These are phyloP conservation scores for Rhinopithecus roxellana DNA, from an alignment of 2,113 vertebrate species.

Conservation along the genomic window DNA sequence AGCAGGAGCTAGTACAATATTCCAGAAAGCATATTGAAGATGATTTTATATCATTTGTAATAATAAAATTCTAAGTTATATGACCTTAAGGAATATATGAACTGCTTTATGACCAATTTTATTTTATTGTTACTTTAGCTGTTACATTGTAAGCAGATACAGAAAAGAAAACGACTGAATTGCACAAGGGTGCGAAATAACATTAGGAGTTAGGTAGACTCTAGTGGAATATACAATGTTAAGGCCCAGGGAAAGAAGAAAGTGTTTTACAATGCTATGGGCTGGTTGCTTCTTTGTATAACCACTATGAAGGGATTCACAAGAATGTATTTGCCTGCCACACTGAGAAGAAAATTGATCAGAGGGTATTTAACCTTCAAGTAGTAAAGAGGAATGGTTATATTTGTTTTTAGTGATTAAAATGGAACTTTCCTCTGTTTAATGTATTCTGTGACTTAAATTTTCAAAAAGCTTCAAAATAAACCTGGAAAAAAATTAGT, in stretches of 20 bases:
- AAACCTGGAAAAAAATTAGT: background rate
- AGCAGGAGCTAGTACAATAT: background rate
- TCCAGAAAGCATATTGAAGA: background rate
- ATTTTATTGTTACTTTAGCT: background rate
- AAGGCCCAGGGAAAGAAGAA: background rate
- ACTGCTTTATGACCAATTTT: background rate
- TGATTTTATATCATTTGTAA: background rate
- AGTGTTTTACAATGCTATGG: background rate
- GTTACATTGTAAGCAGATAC: background rate
- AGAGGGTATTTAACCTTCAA: background rate
- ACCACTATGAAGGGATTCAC: background rate
- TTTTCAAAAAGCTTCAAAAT: constrained; percentile 7
- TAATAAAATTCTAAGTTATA: constrained; percentile 4
- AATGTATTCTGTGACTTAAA: constrained; percentile 23
- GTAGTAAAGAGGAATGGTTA: background rate
- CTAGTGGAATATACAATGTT: background rate
- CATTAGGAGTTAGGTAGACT: background rate
- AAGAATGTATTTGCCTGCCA: background rate
- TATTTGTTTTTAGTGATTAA: background rate
- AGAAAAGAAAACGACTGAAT: constrained; percentile 4
- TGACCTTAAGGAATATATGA: background rate
- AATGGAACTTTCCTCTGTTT: background rate
- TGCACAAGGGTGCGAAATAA: background rate
- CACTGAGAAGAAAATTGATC: background rate
- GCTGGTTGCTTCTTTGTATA: background rate